A percentile compares a stretch with the other conserved stretches of the same genome.
These are phyloP conservation scores for Temnothorax unifasciatus DNA, from an alignment of 2,888 invertebrate genomes.

Conservation along the genomic window DNA sequence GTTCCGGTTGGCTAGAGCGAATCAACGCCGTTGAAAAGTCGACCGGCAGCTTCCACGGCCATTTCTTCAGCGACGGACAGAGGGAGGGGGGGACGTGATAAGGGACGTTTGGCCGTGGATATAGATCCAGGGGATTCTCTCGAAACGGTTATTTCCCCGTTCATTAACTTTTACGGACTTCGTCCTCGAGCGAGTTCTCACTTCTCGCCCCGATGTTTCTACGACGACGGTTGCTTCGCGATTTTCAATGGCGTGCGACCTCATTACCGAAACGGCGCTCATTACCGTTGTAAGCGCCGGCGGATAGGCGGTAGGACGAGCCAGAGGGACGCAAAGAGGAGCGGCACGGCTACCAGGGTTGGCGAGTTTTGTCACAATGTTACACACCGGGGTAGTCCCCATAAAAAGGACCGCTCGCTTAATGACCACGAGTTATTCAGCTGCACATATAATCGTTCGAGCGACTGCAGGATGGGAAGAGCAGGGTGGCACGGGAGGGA, in stretches of 20 bases:
- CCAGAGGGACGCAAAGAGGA: slow-evolving; percentile 50
- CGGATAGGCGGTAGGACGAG: slow-evolving; percentile 51
- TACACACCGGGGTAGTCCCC: slow-evolving; percentile 62
- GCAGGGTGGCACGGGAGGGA: background rate
- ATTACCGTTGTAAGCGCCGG: slow-evolving; percentile 80
- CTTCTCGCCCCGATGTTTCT: slow-evolving; percentile 63
- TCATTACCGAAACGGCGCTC: slow-evolving; percentile 85
- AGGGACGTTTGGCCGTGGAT: slow-evolving; percentile 52
- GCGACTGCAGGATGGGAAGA: slow-evolving; percentile 11
- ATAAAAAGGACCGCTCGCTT: slow-evolving; percentile 72
- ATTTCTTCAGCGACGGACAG: slow-evolving; percentile 55
- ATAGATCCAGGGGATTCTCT: slow-evolving; percentile 73
- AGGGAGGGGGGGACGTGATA: background rate
- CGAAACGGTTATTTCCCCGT: slow-evolving; percentile 77
- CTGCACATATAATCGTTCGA: slow-evolving; percentile 75
- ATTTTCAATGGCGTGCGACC: slow-evolving; percentile 83
- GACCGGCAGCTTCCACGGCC: slow-evolving; percentile 60
- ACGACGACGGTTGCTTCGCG: slow-evolving; percentile 68
- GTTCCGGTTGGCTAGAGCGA: slow-evolving; percentile 79
- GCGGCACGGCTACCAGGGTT: slow-evolving; percentile 43
- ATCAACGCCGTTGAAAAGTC: slow-evolving; percentile 74
- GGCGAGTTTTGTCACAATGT: slow-evolving; percentile 71
- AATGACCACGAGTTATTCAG: slow-evolving; percentile 83
- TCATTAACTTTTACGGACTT: slow-evolving; percentile 77
- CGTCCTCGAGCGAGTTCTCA: slow-evolving; percentile 25